phyloP scores from a whole-genome alignment of 2,797 vertebrate species.

The Artibeus lituratus region DNA sequence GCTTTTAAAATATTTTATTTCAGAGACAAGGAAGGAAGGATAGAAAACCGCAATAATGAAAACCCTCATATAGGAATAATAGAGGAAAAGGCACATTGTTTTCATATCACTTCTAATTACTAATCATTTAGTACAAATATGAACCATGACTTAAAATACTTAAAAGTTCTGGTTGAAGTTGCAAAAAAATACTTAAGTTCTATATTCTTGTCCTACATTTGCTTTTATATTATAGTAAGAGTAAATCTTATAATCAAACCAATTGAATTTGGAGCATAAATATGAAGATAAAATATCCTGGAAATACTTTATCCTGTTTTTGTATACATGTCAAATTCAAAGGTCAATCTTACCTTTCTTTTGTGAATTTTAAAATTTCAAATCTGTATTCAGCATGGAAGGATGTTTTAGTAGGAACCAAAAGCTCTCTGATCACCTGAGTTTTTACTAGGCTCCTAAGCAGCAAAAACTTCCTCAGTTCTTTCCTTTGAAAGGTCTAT shows the following conservation, averaged over 20 bases:
- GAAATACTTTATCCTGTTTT: not conserved
- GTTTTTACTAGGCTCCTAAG: not conserved
- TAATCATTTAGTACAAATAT: constrained; percentile 16
- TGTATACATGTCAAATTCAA: not conserved
- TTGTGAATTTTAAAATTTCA: not conserved
- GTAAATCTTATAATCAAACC: not conserved
- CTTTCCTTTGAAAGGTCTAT: not conserved
- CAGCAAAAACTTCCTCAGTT: not conserved
- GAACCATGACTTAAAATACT: constrained; percentile 35
- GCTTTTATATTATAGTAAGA: not conserved
- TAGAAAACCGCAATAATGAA: not conserved
- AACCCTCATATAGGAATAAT: not conserved
- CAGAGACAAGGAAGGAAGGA: not conserved
- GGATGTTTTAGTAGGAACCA: not conserved
- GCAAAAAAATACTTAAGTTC: not conserved
- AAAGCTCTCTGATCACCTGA: not conserved
- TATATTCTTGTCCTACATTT: not conserved
- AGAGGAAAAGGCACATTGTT: not conserved
- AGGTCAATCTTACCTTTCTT: not conserved
- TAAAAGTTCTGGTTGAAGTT: not conserved
- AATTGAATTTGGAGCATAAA: not conserved
- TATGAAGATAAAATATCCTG: not conserved
- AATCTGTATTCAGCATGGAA: not conserved
- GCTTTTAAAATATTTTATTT: constrained; percentile 35
- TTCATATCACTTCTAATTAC: not conserved